Percentiles rank a stretch among this genome's conserved stretches.
These are phyloP conservation scores for Parnassius smintheus DNA, from an alignment of 2,888 invertebrate genomes.

Conservation along the genomic window DNA sequence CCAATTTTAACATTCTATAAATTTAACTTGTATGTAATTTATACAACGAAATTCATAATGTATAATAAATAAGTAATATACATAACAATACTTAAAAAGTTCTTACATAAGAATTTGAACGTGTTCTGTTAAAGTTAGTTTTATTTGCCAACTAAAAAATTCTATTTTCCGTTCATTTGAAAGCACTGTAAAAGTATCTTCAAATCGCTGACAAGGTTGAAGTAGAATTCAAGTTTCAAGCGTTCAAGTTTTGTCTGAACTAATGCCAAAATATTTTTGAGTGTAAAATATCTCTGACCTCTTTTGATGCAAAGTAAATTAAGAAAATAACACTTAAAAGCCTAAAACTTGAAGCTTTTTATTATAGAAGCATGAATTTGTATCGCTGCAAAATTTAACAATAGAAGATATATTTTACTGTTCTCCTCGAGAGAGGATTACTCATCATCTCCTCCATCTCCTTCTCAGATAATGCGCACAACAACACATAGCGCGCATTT, in stretches of 20 bases:
- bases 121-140: neutral
- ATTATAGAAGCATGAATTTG: no score
- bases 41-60: no score
- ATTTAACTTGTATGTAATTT: no score
- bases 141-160: neutral
- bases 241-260: slow-evolving; percentile 5
- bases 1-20: no score
- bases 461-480: no score
- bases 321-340: neutral
- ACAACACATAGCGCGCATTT: no score
- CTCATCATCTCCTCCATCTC: no score
- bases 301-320: neutral
- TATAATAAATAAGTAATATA: no score
- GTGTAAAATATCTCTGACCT: neutral
- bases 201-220: slow-evolving; percentile 8
- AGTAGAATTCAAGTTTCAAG: neutral
- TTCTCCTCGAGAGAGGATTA: no score
- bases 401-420: no score
- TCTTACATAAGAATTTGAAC: neutral
- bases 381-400: no score
- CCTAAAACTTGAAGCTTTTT: no score
- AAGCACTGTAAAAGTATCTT: slow-evolving; percentile 9
- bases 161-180: slow-evolving; percentile 3
- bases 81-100: neutral
- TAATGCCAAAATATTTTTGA: slow-evolving; percentile 8